These are phyloP conservation scores for Drosophila prosaltans DNA, from an alignment of 1,140 invertebrate species.

Conservation along the genomic window DNA sequence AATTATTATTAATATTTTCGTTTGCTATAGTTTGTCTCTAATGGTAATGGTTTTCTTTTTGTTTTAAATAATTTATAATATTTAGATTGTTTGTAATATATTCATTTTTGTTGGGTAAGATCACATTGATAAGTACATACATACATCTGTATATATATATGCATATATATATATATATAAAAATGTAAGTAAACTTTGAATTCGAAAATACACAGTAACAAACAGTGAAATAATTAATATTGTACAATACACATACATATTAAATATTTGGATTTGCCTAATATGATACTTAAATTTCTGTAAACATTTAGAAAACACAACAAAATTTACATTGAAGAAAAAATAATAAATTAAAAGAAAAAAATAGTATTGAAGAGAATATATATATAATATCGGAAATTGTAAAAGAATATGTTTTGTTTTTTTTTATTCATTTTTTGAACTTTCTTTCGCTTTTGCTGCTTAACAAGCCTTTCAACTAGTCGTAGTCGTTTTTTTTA, in stretches of 20 bases:
- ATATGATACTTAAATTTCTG: slow-evolving; percentile 21
- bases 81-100: slow-evolving; percentile 23
- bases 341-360: neutral
- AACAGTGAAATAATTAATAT: slow-evolving; percentile 64
- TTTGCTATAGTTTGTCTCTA: slow-evolving; percentile 8
- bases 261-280: slow-evolving; percentile 27
- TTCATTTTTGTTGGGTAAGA: slow-evolving; percentile 43
- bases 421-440: slow-evolving; percentile 3
- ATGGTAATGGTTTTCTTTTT: neutral
- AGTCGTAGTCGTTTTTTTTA: slow-evolving; percentile 32
- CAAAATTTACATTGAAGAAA: neutral
- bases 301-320: slow-evolving; percentile 31
- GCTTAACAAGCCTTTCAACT: slow-evolving; percentile 21
- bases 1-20: neutral
- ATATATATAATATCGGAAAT: neutral
- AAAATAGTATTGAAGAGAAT: neutral
- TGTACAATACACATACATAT: slow-evolving; percentile 60
- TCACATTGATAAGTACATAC: slow-evolving; percentile 54
- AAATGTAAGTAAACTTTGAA: slow-evolving; percentile 68
- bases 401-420: neutral
- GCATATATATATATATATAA: slow-evolving; percentile 36
- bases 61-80: slow-evolving; percentile 18
- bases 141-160: slow-evolving; percentile 41
- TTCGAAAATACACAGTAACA: slow-evolving; percentile 77
- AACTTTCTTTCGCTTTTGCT: slow-evolving; percentile 34